A percentile compares a stretch with the other conserved stretches of the same genome.
phyloP scores from a whole-genome alignment of 2,113 vertebrate genomes.

The Muntiacus muntjak region DNA sequence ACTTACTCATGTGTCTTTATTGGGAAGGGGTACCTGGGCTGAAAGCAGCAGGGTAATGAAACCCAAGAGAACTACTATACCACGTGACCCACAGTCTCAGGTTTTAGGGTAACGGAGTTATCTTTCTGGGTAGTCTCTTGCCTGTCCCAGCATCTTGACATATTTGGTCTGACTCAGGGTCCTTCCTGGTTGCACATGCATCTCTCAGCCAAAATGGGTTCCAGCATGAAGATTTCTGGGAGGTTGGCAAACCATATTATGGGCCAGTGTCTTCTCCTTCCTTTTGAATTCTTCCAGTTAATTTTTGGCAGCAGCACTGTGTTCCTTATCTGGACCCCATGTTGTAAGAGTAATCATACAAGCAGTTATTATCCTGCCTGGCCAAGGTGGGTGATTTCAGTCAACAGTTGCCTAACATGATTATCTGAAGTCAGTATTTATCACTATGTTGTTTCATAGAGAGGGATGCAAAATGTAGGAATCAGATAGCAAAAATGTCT shows the following conservation, averaged over 20 bases:
- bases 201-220: not conserved
- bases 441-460: not conserved
- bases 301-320: not conserved
- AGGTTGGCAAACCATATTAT: not conserved
- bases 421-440: not conserved
- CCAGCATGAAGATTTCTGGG: not conserved
- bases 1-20: not conserved
- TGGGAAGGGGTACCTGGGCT: not conserved
- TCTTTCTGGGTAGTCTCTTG: not conserved
- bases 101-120: not conserved
- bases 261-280: not conserved
- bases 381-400: not conserved
- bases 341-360: not conserved
- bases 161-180: not conserved
- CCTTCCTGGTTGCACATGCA: not conserved
- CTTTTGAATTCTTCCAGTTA: not conserved
- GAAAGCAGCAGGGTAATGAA: not conserved
- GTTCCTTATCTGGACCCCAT: not conserved
- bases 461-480: not conserved
- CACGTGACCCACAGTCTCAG: not conserved
- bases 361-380: not conserved
- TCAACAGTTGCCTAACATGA: not conserved
- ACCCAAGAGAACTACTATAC: not conserved
- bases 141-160: not conserved
- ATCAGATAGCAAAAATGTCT: not conserved